A percentile compares a stretch with the other conserved stretches of the same genome.
phyloP scores from a whole-genome alignment of 1,140 invertebrate species.

The Rhyacophila brunnea region DNA sequence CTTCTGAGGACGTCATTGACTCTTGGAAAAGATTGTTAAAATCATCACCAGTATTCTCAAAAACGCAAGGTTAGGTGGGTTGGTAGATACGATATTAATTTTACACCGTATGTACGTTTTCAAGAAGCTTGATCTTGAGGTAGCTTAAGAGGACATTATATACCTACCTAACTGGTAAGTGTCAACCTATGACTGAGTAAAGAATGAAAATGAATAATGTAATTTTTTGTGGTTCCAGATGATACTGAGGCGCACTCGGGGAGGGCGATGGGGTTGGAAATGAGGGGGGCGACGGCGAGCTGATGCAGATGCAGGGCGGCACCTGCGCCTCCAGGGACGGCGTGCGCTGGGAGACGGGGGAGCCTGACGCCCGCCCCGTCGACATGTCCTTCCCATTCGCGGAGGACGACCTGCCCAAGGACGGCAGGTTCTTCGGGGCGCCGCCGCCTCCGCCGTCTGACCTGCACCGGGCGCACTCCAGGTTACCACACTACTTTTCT shows the following conservation, averaged over 20 bases:
- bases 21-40: no score
- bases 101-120: no score
- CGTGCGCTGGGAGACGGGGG: conserved; percentile 25
- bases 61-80: no score
- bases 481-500: neutral
- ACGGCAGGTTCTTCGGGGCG: conserved; percentile 51
- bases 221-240: conserved; percentile 22
- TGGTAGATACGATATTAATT: no score
- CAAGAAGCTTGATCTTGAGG: no score
- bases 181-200: no score
- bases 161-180: no score
- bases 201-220: no score
- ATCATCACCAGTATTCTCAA: no score
- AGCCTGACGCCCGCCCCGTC: conserved; percentile 58
- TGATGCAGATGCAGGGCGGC: neutral
- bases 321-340: conserved; percentile 15
- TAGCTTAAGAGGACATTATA: no score
- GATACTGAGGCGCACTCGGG: conserved; percentile 7
- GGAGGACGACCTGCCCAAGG: conserved; percentile 45
- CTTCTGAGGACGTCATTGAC: no score
- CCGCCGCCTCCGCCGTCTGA: conserved; percentile 56
- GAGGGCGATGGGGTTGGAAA: neutral
- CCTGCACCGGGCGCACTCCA: conserved; percentile 71
- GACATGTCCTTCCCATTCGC: conserved; percentile 37
- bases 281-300: neutral